Base-by-base conservation (phyloP, 2,888 invertebrate species). In the Axea sp. region DNA sequence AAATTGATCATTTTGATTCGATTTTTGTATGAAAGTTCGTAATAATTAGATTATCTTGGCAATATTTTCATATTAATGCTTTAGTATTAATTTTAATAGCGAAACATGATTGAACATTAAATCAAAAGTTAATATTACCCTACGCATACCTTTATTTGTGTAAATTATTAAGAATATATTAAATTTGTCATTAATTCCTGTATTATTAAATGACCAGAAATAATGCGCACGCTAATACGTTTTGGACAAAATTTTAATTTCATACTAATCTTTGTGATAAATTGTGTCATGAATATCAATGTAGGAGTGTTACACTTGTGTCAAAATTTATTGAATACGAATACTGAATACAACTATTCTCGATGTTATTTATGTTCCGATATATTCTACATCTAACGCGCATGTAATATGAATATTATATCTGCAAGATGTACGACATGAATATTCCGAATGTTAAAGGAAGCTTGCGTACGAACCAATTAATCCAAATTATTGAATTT, bases 251-350 rank as follows among this genome's bases (percentile, higher is more conserved):
- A 49, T 49, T 39, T 37, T 49, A 49, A 41, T 62, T 31, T 17
- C 22, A 41, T 62, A 24, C 19, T 31, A 47, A 47, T 45, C 37
- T 37, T 6, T 3, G 22, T 49, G 39, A 62, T 39, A 26, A 39
- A 49, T n/a, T 49, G 49, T 11, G 24, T 24, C 39, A 62, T 62
- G 49, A 62, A 62, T 62, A 62, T 62, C 62, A 19, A 39, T n/a
- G n/a, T 31, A 24, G 31, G 41, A 49, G 31, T 62, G 39, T 49
- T 47, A 45, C 49, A 24, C 49, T 17, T 39, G 49, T 41, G 62
- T 62, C 49, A 49, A 49, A 49, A 62, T 62, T 62, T 62, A 62
- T 62, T 41, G 62, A 62, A 49, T 62, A 31, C 62, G 62, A 49
- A 49, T 31, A 31, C 31, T 30, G 49, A 62, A 62, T 62, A 45